Conservation (phyloP, 2,113 vertebrate genomes). For the Tympanuchus pallidicinctus region DNA sequence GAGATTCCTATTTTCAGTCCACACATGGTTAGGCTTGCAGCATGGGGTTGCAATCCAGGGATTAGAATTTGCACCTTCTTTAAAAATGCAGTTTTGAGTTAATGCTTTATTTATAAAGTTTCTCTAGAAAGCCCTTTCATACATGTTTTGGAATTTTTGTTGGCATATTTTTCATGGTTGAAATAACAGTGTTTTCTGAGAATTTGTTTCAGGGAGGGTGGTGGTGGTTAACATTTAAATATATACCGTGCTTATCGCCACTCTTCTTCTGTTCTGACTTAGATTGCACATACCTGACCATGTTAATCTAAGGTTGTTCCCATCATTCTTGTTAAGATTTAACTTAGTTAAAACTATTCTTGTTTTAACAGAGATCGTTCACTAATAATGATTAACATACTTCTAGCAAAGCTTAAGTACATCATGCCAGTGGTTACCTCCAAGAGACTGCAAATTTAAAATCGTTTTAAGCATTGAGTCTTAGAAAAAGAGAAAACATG, state of each 20-base stretch:
- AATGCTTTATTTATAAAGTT: neutral
- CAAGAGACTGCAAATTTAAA: neutral
- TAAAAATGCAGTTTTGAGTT: neutral
- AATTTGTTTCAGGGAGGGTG: neutral
- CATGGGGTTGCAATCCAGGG: neutral
- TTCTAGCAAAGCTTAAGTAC: neutral
- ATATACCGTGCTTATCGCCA: neutral
- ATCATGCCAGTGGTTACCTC: neutral
- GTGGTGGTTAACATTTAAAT: neutral
- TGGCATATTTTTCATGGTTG: neutral
- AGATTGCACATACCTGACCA: neutral
- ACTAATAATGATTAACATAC: slow-evolving; percentile 50
- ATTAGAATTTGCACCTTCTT: neutral
- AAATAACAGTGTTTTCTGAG: neutral
- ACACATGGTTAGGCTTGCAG: neutral
- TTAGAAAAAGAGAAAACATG: neutral
- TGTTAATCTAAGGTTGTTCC: neutral
- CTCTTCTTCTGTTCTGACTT: neutral
- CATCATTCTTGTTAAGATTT: slow-evolving; percentile 51
- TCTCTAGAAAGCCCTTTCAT: neutral
- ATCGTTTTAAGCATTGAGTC: neutral
- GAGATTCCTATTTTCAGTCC: neutral
- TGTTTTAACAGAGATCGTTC: slow-evolving; percentile 10
- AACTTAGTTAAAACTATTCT: slow-evolving; percentile 37
- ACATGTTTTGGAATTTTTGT: neutral